Conservation (phyloP, 2,797 vertebrate genomes). For the Enoplosus armatus region DNA sequence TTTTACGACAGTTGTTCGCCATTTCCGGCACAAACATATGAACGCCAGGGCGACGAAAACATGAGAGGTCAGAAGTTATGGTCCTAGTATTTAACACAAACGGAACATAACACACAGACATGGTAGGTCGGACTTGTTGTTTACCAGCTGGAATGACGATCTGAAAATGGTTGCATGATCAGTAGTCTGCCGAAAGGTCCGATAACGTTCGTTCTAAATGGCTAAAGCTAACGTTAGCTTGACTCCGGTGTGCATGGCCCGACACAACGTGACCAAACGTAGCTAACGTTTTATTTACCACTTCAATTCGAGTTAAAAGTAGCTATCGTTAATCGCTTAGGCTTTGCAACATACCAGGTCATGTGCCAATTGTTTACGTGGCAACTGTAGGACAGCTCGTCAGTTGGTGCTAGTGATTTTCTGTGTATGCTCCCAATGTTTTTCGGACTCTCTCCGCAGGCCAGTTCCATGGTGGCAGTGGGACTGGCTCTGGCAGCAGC, state of each 20-base stretch:
- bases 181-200: rapidly evolving
- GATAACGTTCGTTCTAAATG: neutral
- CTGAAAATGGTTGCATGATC: rapidly evolving
- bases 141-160: rapidly evolving
- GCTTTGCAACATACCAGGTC: neutral
- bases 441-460: constrained; percentile 75
- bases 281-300: neutral
- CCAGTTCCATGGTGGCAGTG: constrained; percentile 91
- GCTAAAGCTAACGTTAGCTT: constrained; percentile 74
- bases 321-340: rapidly evolving
- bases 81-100: constrained; percentile 29
- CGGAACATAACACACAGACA: constrained; percentile 63
- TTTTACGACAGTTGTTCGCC: constrained; percentile 12
- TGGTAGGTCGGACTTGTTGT: constrained; percentile 69
- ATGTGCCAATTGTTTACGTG: constrained; percentile 8
- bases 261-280: neutral
- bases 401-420: rapidly evolving
- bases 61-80: constrained; percentile 80
- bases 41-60: constrained; percentile 39
- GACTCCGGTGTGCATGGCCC: neutral
- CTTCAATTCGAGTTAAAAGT: neutral
- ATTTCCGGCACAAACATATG: constrained; percentile 73
- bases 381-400: neutral
- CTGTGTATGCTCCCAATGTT: neutral
- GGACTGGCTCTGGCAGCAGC: constrained; percentile 93